Evolutionary conservation across 2,888 invertebrate genomes (phyloP), one percentile per base, ranked within the genome.

Genomic region (Abscondita cerata): DNA sequence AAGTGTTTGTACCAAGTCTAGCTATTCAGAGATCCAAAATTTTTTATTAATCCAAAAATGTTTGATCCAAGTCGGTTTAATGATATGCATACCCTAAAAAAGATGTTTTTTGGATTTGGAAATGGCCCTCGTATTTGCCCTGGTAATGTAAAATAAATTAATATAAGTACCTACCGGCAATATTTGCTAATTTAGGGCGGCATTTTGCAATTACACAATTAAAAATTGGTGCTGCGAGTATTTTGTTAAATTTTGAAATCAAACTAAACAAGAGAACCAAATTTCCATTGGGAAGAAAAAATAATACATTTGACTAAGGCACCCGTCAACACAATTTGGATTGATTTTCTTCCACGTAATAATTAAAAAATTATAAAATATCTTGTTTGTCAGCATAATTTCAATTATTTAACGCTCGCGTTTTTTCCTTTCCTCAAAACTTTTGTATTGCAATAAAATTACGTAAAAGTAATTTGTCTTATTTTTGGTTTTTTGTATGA

Each of bases 31-130:
- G 76, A 78, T 62, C 68, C 70, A 8, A 65, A 72, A 6, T 71
- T 71, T 67, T 79, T 70, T 59, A 73, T 76, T 1, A 71, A 79
- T 31, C 78, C 79, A 0, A 68, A 74, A n/a, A 69, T 68, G 47
- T 80, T 80, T 65, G 72, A 78, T 62, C 80, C 79, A 0, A 74
- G 75, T 34, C 65, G 76, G 34, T 78, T 77, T 66, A 70, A 50
- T 0, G 70, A 73, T 0, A 75, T 75, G n/a, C 8, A 44, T 9
- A 48, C 68, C 67, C 67, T 66, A 25, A 73, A 73, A 20, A 72
- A 68, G 51, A 58, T 55, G 34, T 73, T 65, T 64, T 41, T 72
- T 40, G 69, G 70, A 1, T 73, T 73, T 52, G 71, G 72, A 0
- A 71, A 70, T 11, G 73, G 73, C 4, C 72, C 71, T 1, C 40